Conservation (phyloP, 1,140 invertebrate species). For the Drosophila pseudoananassae region DNA sequence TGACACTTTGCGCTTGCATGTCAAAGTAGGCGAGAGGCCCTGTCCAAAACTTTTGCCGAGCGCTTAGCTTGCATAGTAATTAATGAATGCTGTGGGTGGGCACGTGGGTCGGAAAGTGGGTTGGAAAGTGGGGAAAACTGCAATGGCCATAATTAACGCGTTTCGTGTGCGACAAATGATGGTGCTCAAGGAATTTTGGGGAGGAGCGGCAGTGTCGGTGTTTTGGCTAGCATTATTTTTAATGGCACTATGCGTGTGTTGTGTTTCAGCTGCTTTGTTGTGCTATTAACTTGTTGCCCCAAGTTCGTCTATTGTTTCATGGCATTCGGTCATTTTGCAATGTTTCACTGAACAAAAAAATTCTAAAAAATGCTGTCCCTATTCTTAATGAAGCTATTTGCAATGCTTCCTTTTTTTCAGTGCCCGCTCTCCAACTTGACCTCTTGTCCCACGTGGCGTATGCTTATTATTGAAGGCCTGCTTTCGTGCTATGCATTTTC, state of each 20-base stretch:
- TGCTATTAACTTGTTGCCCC: slow-evolving; percentile 72
- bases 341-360: neutral
- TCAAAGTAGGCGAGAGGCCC: slow-evolving; percentile 63
- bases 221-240: slow-evolving; percentile 63
- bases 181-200: slow-evolving; percentile 44
- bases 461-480: slow-evolving; percentile 38
- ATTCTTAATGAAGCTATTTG: too few relatives aligned
- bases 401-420: neutral
- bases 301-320: slow-evolving; percentile 29
- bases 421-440: slow-evolving; percentile 19
- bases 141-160: slow-evolving; percentile 79
- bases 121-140: slow-evolving; percentile 43
- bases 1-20: slow-evolving; percentile 81
- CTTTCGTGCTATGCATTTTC: slow-evolving; percentile 46
- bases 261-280: slow-evolving; percentile 36
- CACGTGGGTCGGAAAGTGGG: neutral
- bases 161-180: slow-evolving; percentile 76
- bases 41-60: slow-evolving; percentile 63
- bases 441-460: slow-evolving; percentile 38
- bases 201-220: slow-evolving; percentile 17
- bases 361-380: too few relatives aligned
- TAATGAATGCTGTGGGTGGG: slow-evolving; percentile 65
- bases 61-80: slow-evolving; percentile 81
- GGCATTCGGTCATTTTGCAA: slow-evolving; percentile 29
- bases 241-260: slow-evolving; percentile 68